Evolutionary conservation across 2,797 vertebrate species (phyloP).

Genomic region (Prunella strophiata): DNA sequence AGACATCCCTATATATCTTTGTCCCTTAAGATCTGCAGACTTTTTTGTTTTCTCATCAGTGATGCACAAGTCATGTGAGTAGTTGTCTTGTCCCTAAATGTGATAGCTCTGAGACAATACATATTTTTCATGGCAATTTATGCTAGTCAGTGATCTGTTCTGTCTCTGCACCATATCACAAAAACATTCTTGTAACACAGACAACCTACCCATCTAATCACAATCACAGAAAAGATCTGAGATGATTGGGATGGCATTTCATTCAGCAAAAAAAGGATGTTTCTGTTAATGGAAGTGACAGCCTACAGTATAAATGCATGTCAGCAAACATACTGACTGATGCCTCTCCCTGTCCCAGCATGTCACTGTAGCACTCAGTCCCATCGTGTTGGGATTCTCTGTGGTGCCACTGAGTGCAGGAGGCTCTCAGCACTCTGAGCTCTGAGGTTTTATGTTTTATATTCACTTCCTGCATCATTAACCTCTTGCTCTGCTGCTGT

Average conservation of each 20-base stretch:
- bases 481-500: neutral
- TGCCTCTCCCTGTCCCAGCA: neutral
- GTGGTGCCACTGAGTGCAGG: neutral
- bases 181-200: slow-evolving; percentile 31
- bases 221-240: slow-evolving; percentile 40
- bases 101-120: neutral
- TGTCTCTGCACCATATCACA: neutral
- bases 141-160: neutral
- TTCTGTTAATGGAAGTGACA: slow-evolving; percentile 57
- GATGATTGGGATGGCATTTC: slow-evolving; percentile 57
- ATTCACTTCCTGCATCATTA: neutral
- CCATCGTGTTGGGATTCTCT: neutral
- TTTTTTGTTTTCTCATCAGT: neutral
- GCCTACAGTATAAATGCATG: slow-evolving; percentile 22
- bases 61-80: neutral
- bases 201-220: slow-evolving; percentile 34
- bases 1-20: neutral
- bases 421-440: neutral
- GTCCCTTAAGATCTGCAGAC: neutral
- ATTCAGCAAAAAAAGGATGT: slow-evolving; percentile 15
- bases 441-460: neutral
- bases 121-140: slow-evolving; percentile 1
- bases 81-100: neutral
- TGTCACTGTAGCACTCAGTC: neutral
- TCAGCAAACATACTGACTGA: slow-evolving; percentile 17